Conservation (phyloP, 2,888 invertebrate genomes). For the Eugnorisma glareosa region DNA sequence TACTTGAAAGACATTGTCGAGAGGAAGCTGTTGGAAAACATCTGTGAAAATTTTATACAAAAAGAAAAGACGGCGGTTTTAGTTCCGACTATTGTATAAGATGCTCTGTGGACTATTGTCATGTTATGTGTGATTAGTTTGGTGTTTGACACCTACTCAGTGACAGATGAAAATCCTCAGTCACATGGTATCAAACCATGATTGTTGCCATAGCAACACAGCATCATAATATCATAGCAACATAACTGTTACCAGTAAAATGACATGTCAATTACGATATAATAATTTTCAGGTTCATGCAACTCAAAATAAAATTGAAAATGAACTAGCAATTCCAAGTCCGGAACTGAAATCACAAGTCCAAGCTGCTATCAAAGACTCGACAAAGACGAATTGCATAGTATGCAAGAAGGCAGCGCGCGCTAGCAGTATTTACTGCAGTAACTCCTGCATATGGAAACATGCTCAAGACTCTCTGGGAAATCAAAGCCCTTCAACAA, state of each 20-base stretch:
- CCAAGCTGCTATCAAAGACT: slow-evolving; percentile 67
- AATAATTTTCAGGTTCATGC: slow-evolving; percentile 57
- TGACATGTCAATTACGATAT: background rate
- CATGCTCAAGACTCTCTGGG: slow-evolving; percentile 94
- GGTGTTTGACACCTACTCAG: background rate
- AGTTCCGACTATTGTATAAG: background rate
- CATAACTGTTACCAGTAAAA: slow-evolving; percentile 2
- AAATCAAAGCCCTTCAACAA: slow-evolving; percentile 72
- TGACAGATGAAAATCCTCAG: background rate
- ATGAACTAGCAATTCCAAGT: slow-evolving; percentile 53
- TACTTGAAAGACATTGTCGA: background rate
- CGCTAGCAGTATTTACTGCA: slow-evolving; percentile 97
- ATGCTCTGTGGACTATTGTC: background rate
- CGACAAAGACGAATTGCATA: slow-evolving; percentile 91
- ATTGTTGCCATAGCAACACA: slow-evolving; percentile 1
- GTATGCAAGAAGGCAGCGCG: slow-evolving; percentile 94
- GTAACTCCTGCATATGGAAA: slow-evolving; percentile 95
- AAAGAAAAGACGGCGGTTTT: background rate
- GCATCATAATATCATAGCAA: too few relatives aligned
- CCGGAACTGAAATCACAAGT: slow-evolving; percentile 61
- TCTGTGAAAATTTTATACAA: background rate
- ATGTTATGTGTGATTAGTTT: too few relatives aligned
- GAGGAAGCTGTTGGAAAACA: background rate
- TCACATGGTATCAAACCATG: background rate
- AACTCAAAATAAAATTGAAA: slow-evolving; percentile 70